Evolutionary conservation across 2,797 vertebrate genomes (phyloP), one percentile per base, ranked within the genome.

Genomic region (Peromyscus aztecus): DNA sequence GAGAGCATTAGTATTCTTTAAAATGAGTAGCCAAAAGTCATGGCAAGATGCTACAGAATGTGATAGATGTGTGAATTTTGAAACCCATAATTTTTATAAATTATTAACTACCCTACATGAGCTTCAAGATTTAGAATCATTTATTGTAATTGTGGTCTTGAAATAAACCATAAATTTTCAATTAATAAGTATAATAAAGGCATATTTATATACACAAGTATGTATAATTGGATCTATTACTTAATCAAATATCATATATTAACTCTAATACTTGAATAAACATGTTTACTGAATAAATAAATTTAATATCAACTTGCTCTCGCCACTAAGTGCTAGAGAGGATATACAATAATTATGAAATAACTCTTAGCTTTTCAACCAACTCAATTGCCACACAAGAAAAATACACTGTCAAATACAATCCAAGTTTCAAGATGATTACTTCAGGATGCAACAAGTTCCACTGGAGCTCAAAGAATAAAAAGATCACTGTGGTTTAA

Each of bases 51-150:
- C 19, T 91, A 83, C 43, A 84, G 85, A 97, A 87, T 63, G n/a
- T 88, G 77, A 97, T 89, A 67, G 73, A 95, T 97, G 40, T 89
- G 11, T 94, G 94, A 96, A 90, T 92, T 93, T 93, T 34, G 78
- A 90, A 95, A 90, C 46, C 95, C 75, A 85, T 93, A 82, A 96
- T 92, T 95, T 97, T 96, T 95, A 87, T 69, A 81, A 93, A 85
- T 92, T 40, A 96, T 92, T 96, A 95, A 94, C 90, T 85, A 92
- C 49, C 87, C 71, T 95, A 96, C 43, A 95, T 76, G 65, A 93
- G 46, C 52, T 87, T 96, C 31, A 95, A 96, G 69, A 94, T 94
- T 95, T 94, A 92, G n/a, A 96, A 96, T 91, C n/a, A 77, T 94
- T 88, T 94, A 67, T 49, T 94, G 7, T 96, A 91, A 97, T 96